Conservation (phyloP, 2,113 vertebrate genomes). For the Semicossyphus pulcher region DNA sequence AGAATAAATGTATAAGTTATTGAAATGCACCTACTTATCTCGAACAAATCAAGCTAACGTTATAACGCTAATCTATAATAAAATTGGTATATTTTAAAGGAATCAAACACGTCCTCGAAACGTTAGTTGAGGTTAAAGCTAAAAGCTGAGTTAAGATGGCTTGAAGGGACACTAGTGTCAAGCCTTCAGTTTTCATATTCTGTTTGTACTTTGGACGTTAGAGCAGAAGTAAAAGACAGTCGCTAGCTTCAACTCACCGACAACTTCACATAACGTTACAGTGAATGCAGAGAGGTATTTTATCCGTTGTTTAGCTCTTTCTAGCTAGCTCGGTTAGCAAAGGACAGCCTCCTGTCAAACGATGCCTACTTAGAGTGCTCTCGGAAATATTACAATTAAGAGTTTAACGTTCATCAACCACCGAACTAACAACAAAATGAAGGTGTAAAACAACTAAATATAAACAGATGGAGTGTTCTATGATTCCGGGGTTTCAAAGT, state of each 20-base stretch:
- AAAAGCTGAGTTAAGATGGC: slow-evolving; percentile 30
- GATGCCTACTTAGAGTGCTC: background rate
- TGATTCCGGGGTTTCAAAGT: no score
- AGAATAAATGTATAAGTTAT: background rate
- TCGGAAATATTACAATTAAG: background rate
- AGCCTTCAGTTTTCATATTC: background rate
- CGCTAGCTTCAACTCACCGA: slow-evolving; percentile 54
- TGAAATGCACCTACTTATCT: background rate
- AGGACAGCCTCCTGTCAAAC: slow-evolving; percentile 64
- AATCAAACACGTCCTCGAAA: background rate
- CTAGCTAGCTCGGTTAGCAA: slow-evolving; percentile 36
- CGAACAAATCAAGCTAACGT: background rate
- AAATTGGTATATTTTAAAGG: background rate
- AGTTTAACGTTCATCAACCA: background rate
- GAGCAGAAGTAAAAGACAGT: background rate
- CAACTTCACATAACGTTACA: slow-evolving; percentile 6
- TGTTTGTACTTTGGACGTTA: background rate
- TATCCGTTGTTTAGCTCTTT: slow-evolving; percentile 25
- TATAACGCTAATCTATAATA: background rate
- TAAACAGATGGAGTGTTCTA: no score
- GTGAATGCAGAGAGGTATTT: background rate
- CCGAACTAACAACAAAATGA: no score
- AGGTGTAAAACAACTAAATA: no score
- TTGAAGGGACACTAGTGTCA: background rate
- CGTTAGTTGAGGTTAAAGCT: slow-evolving; percentile 25